These are phyloP conservation scores for Agrilus mali DNA, from an alignment of 2,888 invertebrate species.

Conservation along the genomic window DNA sequence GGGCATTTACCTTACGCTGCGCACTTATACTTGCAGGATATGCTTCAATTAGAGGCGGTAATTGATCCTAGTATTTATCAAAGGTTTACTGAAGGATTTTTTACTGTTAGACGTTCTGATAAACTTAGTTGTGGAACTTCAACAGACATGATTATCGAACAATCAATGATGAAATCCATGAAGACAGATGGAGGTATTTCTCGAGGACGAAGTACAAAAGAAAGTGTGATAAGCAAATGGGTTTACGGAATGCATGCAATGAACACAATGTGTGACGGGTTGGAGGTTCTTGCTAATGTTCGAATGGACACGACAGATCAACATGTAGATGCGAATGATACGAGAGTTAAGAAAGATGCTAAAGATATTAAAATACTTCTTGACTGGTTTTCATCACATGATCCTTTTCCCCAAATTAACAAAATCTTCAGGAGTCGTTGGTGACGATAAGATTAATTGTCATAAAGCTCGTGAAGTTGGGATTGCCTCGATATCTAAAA, in stretches of 20 bases:
- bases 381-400: constrained; percentile 23
- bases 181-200: constrained; percentile 30
- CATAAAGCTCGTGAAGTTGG: constrained; percentile 22
- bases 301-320: constrained; percentile 24
- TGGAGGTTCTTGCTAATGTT: constrained; percentile 22
- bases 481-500: constrained; percentile 18
- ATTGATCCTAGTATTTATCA: constrained; percentile 19
- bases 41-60: constrained; percentile 17
- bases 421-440: constrained; percentile 13
- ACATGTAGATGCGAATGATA: constrained; percentile 26
- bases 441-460: constrained; percentile 15
- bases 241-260: constrained; percentile 22
- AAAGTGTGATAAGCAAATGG: constrained; percentile 29
- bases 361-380: constrained; percentile 17
- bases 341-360: constrained; percentile 20
- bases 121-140: constrained; percentile 29
- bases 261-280: constrained; percentile 21
- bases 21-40: constrained; percentile 24
- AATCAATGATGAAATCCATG: constrained; percentile 21
- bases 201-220: constrained; percentile 27
- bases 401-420: constrained; percentile 19
- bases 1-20: constrained; percentile 20
- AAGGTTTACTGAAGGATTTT: constrained; percentile 24
- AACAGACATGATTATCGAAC: constrained; percentile 27
- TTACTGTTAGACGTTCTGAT: constrained; percentile 24